phyloP scores from a whole-genome alignment of 2,888 invertebrate species.

The Tricholauxania praeusta region DNA sequence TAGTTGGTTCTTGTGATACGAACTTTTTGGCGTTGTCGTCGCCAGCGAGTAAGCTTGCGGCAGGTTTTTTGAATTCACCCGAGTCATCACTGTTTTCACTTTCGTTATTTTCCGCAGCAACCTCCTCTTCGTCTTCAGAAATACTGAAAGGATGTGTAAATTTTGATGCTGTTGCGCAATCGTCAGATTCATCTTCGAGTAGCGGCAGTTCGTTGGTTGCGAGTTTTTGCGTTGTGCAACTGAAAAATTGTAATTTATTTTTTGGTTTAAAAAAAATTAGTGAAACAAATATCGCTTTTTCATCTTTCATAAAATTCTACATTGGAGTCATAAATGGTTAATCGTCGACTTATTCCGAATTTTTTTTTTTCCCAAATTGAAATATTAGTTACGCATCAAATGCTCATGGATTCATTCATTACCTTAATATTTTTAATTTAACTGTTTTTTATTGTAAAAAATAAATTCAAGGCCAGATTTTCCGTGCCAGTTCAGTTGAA shows the following conservation, averaged over 20 bases:
- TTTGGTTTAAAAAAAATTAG: not conserved
- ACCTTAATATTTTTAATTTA: too few species aligned
- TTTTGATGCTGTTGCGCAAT: slow-evolving; percentile 55
- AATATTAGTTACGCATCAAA: too few species aligned
- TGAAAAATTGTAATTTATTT: slow-evolving; percentile 58
- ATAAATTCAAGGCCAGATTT: too few species aligned
- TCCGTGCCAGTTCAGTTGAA: too few species aligned
- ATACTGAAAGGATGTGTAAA: slow-evolving; percentile 66
- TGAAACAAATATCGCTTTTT: not conserved
- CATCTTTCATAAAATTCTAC: too few species aligned
- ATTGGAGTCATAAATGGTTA: too few species aligned
- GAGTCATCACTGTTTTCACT: slow-evolving; percentile 45
- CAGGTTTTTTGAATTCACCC: slow-evolving; percentile 61
- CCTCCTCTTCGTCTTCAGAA: slow-evolving; percentile 68
- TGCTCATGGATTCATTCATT: too few species aligned
- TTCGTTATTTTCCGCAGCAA: slow-evolving; percentile 47
- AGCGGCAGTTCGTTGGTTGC: slow-evolving; percentile 78
- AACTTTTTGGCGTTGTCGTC: slow-evolving; percentile 61
- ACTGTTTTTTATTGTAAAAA: too few species aligned
- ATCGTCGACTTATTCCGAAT: too few species aligned
- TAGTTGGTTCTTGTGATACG: slow-evolving; percentile 8
- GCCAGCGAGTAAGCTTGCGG: slow-evolving; percentile 42
- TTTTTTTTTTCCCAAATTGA: too few species aligned
- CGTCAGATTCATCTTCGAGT: slow-evolving; percentile 57
- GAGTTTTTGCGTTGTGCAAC: slow-evolving; percentile 74